Evolutionary conservation across 2,888 invertebrate species (phyloP).

Genomic region (Loripinus fragilis): DNA sequence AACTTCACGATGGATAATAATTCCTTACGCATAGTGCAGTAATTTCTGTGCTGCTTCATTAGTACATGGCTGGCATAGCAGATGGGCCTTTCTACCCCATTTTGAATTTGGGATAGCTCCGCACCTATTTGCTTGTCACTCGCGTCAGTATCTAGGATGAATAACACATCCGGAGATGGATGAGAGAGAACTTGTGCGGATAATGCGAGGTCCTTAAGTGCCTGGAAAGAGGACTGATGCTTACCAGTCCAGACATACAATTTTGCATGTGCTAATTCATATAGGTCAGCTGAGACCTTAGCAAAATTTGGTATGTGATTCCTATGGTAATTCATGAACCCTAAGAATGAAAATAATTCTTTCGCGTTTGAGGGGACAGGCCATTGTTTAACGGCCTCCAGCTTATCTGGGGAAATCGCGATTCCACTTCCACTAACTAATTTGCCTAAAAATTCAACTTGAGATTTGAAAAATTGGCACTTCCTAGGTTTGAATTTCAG

Average conservation of each 20-base stretch:
- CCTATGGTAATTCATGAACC: conserved; percentile 10
- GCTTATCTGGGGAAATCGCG: background rate
- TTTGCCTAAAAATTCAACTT: conserved; percentile 18
- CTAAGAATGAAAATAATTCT: conserved; percentile 37
- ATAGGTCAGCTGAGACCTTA: background rate
- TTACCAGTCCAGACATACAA: background rate
- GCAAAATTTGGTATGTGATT: conserved; percentile 4
- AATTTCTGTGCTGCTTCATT: conserved; percentile 11
- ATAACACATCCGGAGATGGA: background rate
- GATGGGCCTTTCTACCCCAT: conserved; percentile 28
- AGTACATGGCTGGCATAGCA: conserved; percentile 24
- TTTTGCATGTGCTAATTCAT: no score
- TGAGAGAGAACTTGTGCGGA: background rate
- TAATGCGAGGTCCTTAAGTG: background rate
- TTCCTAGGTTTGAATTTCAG: conserved; percentile 37
- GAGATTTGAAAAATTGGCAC: conserved; percentile 21
- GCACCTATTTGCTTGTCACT: no score
- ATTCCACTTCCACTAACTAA: conserved; percentile 15
- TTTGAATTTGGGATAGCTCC: background rate
- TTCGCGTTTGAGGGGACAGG: no score
- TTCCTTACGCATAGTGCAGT: conserved; percentile 40
- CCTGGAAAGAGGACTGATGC: background rate
- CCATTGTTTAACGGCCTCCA: background rate
- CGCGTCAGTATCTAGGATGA: background rate
- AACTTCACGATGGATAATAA: conserved; percentile 39